Conservation (phyloP, 2,888 invertebrate genomes). For the Scrobipalpa costella region DNA sequence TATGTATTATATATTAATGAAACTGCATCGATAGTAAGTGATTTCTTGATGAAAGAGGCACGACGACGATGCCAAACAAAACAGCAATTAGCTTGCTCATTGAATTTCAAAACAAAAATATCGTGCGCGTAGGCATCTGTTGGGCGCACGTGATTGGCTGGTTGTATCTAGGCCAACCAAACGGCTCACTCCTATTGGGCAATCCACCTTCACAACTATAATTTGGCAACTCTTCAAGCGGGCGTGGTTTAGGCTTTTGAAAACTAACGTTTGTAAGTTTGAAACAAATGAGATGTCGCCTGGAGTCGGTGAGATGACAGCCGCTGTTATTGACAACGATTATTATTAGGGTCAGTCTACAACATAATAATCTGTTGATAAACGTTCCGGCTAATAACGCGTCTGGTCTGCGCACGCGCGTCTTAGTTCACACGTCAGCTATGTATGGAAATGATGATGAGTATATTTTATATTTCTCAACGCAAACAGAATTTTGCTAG, state of each 20-base stretch:
- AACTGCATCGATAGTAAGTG: background rate
- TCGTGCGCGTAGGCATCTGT: constrained; percentile 65
- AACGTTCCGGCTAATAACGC: background rate
- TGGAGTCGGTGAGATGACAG: constrained; percentile 22
- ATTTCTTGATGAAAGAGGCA: background rate
- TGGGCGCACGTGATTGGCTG: constrained; percentile 52
- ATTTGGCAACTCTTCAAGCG: constrained; percentile 72
- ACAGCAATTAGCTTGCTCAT: constrained; percentile 65
- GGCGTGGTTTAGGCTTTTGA: constrained; percentile 58
- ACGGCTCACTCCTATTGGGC: constrained; percentile 52
- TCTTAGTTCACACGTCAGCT: background rate
- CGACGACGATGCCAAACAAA: constrained; percentile 53
- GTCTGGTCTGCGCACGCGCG: background rate
- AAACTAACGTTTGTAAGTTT: constrained; percentile 33
- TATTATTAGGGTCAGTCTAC: constrained; percentile 23
- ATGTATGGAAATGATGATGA: background rate
- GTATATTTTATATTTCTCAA: no score
- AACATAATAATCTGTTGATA: constrained; percentile 20
- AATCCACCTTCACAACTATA: constrained; percentile 45
- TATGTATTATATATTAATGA: no score
- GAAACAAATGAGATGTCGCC: constrained; percentile 35
- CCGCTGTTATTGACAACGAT: constrained; percentile 24
- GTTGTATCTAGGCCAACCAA: constrained; percentile 47
- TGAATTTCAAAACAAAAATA: constrained; percentile 66
- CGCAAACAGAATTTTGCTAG: no score